Conservation (phyloP, 2,113 vertebrate species). For the Chunga burmeisteri region DNA sequence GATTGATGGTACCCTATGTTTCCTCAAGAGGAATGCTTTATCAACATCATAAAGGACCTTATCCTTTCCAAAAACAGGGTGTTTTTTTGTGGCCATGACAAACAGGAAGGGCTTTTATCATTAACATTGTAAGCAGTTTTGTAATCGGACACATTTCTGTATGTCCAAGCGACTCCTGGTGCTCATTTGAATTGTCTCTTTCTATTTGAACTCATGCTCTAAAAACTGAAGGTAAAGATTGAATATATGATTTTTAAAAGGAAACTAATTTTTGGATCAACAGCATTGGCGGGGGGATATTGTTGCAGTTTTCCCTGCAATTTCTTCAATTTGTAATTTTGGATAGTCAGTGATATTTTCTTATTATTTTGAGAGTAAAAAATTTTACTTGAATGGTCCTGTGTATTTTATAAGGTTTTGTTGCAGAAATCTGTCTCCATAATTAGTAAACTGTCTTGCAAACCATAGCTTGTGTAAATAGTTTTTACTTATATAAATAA, state of each 20-base stretch:
- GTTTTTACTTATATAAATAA: slow-evolving; percentile 21
- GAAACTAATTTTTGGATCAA: not conserved
- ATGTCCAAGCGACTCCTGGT: not conserved
- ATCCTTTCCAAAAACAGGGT: slow-evolving; percentile 34
- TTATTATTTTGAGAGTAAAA: not conserved
- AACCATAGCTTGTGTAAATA: not conserved
- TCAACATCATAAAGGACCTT: slow-evolving; percentile 66
- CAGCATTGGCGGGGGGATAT: not conserved
- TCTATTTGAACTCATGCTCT: not conserved
- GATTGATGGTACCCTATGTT: slow-evolving; percentile 63
- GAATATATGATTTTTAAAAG: not conserved
- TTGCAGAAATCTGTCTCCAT: not conserved
- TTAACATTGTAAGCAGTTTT: slow-evolving; percentile 11
- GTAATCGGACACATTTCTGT: not conserved
- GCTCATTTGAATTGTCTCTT: not conserved
- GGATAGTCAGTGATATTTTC: not conserved
- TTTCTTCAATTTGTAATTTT: not conserved
- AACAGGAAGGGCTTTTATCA: slow-evolving; percentile 14
- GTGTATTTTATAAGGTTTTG: not conserved
- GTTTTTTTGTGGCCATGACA: slow-evolving; percentile 2
- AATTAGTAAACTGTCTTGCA: not conserved
- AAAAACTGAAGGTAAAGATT: not conserved
- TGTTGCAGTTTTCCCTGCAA: not conserved
- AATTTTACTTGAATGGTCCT: not conserved
- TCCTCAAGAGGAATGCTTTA: slow-evolving; percentile 65